phyloP scores from a whole-genome alignment of 2,888 invertebrate genomes.

The Pseudococcus viburni region DNA sequence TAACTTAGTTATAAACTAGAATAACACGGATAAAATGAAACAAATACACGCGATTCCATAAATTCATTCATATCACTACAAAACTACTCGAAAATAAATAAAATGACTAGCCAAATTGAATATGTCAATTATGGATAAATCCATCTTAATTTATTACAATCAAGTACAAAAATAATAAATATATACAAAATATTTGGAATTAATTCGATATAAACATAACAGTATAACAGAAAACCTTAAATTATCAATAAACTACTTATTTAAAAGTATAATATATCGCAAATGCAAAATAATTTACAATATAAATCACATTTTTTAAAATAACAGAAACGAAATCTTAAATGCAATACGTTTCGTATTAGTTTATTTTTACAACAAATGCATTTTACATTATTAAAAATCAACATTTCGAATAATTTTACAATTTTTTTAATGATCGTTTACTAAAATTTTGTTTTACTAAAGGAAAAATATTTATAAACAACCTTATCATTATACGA shows the following conservation, averaged over 20 bases:
- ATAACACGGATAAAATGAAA: constrained; percentile 16
- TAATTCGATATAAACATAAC: constrained; percentile 12
- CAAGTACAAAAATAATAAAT: constrained; percentile 27
- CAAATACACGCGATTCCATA: not conserved
- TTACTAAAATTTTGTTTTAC: not conserved
- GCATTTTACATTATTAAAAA: not conserved
- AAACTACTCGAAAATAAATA: constrained; percentile 27
- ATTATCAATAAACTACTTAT: not conserved
- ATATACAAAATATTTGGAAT: constrained; percentile 21
- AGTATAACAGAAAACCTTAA: constrained; percentile 28
- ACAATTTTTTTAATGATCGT: not conserved
- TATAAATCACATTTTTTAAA: constrained; percentile 30
- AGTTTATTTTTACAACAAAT: not conserved
- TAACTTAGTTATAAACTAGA: not conserved
- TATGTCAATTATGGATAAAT: constrained; percentile 31
- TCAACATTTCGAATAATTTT: not conserved
- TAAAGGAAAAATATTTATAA: not conserved
- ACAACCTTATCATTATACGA: not conserved
- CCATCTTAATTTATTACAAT: constrained; percentile 5
- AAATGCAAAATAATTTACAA: constrained; percentile 46
- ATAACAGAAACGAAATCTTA: constrained; percentile 39
- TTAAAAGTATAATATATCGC: not conserved
- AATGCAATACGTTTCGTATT: constrained; percentile 36
- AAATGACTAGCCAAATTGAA: constrained; percentile 45
- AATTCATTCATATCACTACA: constrained; percentile 6